Conservation (phyloP, 92 coral and sea anemone species). For the Parazoanthus swiftii region DNA sequence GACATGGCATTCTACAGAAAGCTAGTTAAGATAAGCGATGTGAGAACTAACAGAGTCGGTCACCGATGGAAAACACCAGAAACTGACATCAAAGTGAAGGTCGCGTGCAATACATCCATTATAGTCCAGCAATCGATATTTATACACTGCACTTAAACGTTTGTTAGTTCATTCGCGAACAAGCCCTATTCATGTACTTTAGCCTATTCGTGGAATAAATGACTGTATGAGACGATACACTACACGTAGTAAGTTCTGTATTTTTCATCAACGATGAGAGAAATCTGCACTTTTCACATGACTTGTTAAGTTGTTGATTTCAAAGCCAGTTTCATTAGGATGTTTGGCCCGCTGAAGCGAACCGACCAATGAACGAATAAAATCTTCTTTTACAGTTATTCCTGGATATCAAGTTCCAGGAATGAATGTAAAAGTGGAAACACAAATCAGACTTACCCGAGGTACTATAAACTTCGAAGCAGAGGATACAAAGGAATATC, state of each 20-base stretch:
- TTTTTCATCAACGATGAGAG: not conserved
- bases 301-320: not conserved
- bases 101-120: not conserved
- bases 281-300: not conserved
- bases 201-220: not conserved
- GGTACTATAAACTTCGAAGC: not conserved
- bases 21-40: not conserved
- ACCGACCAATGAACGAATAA: not conserved
- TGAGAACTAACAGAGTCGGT: not conserved
- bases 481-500: not conserved
- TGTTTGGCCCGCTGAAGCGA: not conserved
- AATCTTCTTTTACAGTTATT: not conserved
- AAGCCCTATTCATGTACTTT: not conserved
- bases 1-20: no score
- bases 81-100: not conserved
- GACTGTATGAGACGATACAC: not conserved
- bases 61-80: not conserved
- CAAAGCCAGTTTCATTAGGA: not conserved
- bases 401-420: not conserved
- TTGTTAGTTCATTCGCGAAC: not conserved
- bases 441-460: conserved; percentile 14
- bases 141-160: not conserved
- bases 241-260: not conserved
- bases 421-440: not conserved
- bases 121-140: not conserved